Evolutionary conservation across 2,113 vertebrate genomes (phyloP).

Genomic region (Mungos mungo): DNA sequence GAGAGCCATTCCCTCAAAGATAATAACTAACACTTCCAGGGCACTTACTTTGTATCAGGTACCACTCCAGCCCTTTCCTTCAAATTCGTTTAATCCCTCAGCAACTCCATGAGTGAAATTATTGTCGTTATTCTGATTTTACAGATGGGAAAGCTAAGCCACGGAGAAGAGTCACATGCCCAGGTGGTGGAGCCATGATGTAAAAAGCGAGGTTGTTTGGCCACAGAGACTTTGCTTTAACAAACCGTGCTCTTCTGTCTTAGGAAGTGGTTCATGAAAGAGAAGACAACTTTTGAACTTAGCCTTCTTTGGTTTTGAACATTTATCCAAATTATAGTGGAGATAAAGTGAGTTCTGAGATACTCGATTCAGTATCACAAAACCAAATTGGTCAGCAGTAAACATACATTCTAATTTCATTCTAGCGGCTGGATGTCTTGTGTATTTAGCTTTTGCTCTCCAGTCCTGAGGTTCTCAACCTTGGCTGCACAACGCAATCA

Average conservation of each 20-base stretch:
- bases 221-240: neutral
- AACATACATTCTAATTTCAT: neutral
- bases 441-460: neutral
- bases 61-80: neutral
- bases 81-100: neutral
- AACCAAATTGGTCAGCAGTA: neutral
- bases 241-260: fast-evolving
- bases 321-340: neutral
- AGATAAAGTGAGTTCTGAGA: neutral
- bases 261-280: neutral
- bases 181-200: neutral
- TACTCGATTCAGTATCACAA: neutral
- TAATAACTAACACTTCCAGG: neutral
- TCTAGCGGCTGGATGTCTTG: neutral
- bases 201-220: neutral
- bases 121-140: neutral
- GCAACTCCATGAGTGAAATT: neutral
- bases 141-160: neutral
- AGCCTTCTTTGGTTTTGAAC: neutral
- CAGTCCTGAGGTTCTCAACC: neutral
- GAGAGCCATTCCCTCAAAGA: neutral
- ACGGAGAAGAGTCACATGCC: neutral
- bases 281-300: neutral
- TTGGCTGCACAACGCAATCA: neutral
- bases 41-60: neutral